phyloP scores from a whole-genome alignment of 2,113 vertebrate species.

The Sardina pilchardus region DNA sequence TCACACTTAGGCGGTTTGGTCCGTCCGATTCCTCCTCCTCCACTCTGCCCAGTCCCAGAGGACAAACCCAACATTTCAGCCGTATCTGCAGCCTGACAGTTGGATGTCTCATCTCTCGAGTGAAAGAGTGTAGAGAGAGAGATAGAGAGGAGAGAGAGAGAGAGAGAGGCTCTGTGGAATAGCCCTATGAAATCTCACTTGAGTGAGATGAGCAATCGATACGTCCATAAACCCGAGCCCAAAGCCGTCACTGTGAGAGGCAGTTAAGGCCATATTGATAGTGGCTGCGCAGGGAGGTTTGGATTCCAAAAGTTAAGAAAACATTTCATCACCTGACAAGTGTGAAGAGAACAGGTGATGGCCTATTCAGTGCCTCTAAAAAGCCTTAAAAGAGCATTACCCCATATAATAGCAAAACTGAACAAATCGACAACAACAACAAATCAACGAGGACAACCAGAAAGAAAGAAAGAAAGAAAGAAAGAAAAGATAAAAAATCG shows the following conservation, averaged over 20 bases:
- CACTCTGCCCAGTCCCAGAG: not conserved
- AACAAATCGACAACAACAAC: not conserved
- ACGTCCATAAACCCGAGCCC: not conserved
- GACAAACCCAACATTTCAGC: not conserved
- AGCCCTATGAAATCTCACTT: conserved; percentile 6
- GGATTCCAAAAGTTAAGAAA: not conserved
- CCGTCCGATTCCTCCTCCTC: not conserved
- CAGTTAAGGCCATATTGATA: not conserved
- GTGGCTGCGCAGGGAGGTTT: not conserved
- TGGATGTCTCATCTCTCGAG: not conserved
- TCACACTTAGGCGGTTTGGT: not conserved
- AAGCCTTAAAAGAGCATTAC: not conserved
- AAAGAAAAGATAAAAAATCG: no score
- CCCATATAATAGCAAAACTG: not conserved
- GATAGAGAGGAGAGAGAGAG: not conserved
- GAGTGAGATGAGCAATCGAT: conserved; percentile 2
- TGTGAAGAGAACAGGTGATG: not conserved
- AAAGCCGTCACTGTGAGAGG: conserved; percentile 2
- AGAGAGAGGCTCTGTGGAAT: not conserved
- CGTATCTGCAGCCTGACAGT: not conserved
- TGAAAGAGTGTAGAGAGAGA: not conserved
- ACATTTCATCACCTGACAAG: not conserved
- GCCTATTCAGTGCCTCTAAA: not conserved
- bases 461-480: not conserved
- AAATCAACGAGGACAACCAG: not conserved